Evolutionary conservation across 64 coral and sea anemone genomes (phyloP), one percentile per base, ranked within the genome.

Genomic region (Stichodactyla helianthus): DNA sequence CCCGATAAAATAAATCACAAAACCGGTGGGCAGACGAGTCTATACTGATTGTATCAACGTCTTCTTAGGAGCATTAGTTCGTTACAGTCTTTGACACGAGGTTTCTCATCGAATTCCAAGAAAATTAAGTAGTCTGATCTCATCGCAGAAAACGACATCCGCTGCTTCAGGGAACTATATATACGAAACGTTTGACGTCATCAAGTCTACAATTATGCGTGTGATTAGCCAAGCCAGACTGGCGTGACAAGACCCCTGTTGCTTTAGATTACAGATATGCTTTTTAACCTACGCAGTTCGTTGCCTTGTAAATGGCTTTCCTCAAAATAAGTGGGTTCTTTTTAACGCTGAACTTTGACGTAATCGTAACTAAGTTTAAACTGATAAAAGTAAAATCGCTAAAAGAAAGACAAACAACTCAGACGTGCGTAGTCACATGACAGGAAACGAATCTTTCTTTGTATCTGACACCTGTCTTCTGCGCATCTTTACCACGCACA

Each of bases 401-500:
- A 12, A 27, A 74, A 26, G 27, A 10, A 26, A 27, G 68, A 74
- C 68, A 74, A 14, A 31, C 62, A 74, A 74, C 25, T 26, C 27
- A 10, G 68, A 7, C 68, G 62, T 65, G 20, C 62, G 18, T 65
- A n/a, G 9, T 65, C 62, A 65, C 62, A 23, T 65, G 62, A 65
- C 62, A 65, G 68, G 68, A 74, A 74, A 23, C 68, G 68, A 74
- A 31, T 74, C 26, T 74, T 23, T 26, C 9, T 26, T 14, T 11
- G 11, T 65, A 65, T 28, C 25, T 10, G 5, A 74, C 7, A 28
- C 0, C 17, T 81, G 18, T 81, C 78, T 81, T 52, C 16, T 81
- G 25, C 78, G 78, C 78, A 81, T 81, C 51, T 81, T 20, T 81
- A 81, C 12, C 52, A 20, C 78, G 78, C 78, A 81, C 78, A 52